phyloP scores from a whole-genome alignment of 64 coral and sea anemone species.

The Astreopora myriophthalma region DNA sequence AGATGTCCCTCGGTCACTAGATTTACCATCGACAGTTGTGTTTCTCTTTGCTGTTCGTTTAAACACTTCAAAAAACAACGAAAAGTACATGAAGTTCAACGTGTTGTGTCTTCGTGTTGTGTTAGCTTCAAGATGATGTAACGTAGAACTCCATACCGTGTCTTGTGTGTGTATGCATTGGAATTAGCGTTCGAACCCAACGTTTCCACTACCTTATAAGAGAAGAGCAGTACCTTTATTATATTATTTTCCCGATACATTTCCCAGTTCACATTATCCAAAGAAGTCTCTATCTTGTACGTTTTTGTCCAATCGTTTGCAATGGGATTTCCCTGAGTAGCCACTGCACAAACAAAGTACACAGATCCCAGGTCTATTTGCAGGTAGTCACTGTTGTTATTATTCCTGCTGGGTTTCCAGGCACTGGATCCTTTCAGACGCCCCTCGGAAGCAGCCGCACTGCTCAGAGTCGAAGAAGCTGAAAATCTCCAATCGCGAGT shows the following conservation, averaged over 20 bases:
- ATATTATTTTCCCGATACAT: background rate
- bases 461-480: background rate
- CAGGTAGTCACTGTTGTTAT: background rate
- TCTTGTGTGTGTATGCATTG: too few relatives aligned
- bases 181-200: too few relatives aligned
- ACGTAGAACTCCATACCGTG: too few relatives aligned
- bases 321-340: background rate
- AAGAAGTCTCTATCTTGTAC: background rate
- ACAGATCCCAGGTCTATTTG: background rate
- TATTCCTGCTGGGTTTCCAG: background rate
- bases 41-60: too few relatives aligned
- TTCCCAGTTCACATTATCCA: background rate
- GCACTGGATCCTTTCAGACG: background rate
- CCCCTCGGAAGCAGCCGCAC: background rate
- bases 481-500: background rate
- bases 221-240: background rate
- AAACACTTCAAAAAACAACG: too few relatives aligned
- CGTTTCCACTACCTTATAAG: too few relatives aligned
- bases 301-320: background rate
- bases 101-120: too few relatives aligned
- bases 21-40: too few relatives aligned
- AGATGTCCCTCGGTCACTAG: too few relatives aligned
- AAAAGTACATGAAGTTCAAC: too few relatives aligned
- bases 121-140: too few relatives aligned
- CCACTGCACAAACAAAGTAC: background rate